Base-by-base conservation (phyloP, 2,888 invertebrate species). In the Ypsolopha sequella region DNA sequence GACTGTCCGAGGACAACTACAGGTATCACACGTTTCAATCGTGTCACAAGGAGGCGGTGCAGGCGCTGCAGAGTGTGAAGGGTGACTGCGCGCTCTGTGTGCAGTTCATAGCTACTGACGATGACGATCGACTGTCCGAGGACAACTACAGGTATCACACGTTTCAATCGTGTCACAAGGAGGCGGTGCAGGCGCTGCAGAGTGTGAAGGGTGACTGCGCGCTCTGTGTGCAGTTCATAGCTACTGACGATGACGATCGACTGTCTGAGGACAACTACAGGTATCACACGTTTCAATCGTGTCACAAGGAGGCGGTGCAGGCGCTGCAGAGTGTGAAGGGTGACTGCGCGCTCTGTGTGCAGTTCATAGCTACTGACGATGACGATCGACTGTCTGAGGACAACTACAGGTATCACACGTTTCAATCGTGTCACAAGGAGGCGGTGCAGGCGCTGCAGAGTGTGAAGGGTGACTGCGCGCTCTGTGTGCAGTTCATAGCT, bases 21-120 rank as follows among this genome's bases (percentile, higher is more conserved):
- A 80, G 85, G 85, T 84, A 43, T 35, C 2, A 24, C 24, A 36
- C 13, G 38, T 41, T 36, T 6, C 68, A 88, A 88, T 89, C 91
- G 39, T 93, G 92, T 64, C 95, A 95, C 75, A 89, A 91, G 56
- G 94, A 95, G 65, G 95, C 95, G 6, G 95, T 95, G 6, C 89
- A 91, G 58, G 90, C 94, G 53, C 76, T 95, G 54, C 93, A 93
- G 60, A 91, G 91, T 64, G 93, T 93, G 75, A 91, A 90, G 61
- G 93, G 93, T 9, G 91, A 92, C 69, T 92, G 94, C 62, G 89
- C 90, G 47, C 84, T 95, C 57, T 91, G 93, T 70, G 93, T 95
- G 50, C 92, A 94, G 71, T 94, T 92, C 71, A 91, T 94, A 52
- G 90, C 91, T 2, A 90, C 87, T 53, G 91, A 88, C 71, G 93